Conservation (phyloP, 2,113 vertebrate genomes). For the Empidonax traillii region DNA sequence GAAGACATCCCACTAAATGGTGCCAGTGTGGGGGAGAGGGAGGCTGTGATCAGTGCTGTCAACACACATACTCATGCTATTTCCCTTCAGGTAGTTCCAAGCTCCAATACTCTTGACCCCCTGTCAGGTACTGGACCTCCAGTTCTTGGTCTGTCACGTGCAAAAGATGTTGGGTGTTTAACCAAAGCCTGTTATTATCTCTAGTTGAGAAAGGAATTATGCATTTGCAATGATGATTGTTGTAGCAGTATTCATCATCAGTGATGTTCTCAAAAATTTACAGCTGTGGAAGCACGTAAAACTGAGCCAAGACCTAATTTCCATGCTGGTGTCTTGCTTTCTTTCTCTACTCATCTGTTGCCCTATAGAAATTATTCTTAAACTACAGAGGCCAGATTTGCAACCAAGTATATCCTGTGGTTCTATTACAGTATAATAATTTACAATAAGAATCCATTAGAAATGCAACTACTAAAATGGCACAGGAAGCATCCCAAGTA, state of each 20-base stretch:
- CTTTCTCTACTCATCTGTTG: neutral
- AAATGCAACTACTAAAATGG: neutral
- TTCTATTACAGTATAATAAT: neutral
- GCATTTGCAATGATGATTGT: accelerated
- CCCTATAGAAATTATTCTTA: neutral
- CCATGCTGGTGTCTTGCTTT: neutral
- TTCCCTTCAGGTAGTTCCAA: neutral
- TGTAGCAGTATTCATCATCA: neutral
- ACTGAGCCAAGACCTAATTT: neutral
- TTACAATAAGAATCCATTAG: neutral
- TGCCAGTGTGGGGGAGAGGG: neutral
- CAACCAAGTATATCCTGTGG: neutral
- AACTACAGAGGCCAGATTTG: neutral
- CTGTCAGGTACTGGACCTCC: neutral
- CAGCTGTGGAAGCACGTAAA: neutral
- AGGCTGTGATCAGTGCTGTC: neutral
- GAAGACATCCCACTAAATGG: neutral
- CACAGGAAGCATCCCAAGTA: neutral
- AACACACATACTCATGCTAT: neutral
- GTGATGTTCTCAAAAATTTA: neutral
- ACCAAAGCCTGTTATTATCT: neutral
- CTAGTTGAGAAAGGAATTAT: neutral
- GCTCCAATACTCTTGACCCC: neutral
- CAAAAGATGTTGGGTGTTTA: neutral
- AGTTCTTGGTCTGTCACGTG: neutral